These are phyloP conservation scores for Eupsilia transversa DNA, from an alignment of 2,888 invertebrate species.

Conservation along the genomic window DNA sequence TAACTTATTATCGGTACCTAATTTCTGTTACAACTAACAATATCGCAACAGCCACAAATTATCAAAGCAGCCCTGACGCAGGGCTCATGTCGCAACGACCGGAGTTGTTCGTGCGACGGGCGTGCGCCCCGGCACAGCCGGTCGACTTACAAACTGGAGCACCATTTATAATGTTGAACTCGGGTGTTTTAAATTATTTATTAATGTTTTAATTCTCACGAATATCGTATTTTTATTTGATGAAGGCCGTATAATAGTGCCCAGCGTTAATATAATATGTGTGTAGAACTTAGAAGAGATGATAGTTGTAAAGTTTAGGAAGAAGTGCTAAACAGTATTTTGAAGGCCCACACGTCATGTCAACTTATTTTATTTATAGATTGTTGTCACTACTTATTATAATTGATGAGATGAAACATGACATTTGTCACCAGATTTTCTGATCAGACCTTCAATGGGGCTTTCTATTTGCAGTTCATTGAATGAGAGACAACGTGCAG, in stretches of 20 bases:
- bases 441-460: not conserved
- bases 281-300: not conserved
- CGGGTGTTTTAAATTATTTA: slow-evolving; percentile 49
- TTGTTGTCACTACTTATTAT: not conserved
- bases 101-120: slow-evolving; percentile 62
- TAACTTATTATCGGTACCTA: not conserved
- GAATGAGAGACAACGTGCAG: not conserved
- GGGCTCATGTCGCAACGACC: slow-evolving; percentile 66
- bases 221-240: slow-evolving; percentile 32
- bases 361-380: not conserved
- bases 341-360: not conserved
- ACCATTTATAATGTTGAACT: slow-evolving; percentile 52
- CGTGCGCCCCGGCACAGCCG: slow-evolving; percentile 60
- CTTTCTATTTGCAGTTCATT: not conserved
- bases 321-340: not conserved
- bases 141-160: slow-evolving; percentile 66
- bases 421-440: not conserved
- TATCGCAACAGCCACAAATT: slow-evolving; percentile 49
- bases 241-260: not conserved
- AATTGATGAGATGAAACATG: not conserved
- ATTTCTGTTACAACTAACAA: slow-evolving; percentile 33
- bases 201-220: slow-evolving; percentile 58
- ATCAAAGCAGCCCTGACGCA: slow-evolving; percentile 61
- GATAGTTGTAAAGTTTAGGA: not conserved
- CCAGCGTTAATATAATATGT: not conserved